phyloP scores from a whole-genome alignment of 2,797 vertebrate species.

The Propithecus perrieri region DNA sequence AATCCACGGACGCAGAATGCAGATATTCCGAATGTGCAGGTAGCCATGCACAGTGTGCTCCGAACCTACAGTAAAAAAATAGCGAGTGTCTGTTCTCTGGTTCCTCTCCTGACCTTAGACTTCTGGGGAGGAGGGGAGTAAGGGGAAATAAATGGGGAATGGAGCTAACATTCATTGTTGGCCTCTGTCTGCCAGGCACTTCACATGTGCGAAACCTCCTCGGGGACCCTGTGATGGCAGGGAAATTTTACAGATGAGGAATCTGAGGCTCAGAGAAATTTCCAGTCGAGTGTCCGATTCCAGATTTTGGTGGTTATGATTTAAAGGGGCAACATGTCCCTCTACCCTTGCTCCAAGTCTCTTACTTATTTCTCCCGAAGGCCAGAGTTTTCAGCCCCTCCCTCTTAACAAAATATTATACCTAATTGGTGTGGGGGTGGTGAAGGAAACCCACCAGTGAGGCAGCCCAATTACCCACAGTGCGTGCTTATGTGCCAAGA shows the following conservation, averaged over 20 bases:
- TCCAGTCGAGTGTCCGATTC: slow-evolving; percentile 40
- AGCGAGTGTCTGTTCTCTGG: slow-evolving; percentile 16
- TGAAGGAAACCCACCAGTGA: background rate
- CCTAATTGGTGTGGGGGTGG: background rate
- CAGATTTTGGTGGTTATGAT: slow-evolving; percentile 49
- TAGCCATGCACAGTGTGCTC: background rate
- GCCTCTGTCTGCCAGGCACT: slow-evolving; percentile 49
- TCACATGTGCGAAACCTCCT: slow-evolving; percentile 14
- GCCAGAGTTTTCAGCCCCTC: background rate
- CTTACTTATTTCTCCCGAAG: slow-evolving; percentile 56
- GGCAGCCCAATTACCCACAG: background rate
- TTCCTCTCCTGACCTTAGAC: slow-evolving; percentile 28
- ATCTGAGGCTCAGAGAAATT: slow-evolving; percentile 58
- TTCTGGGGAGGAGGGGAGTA: background rate
- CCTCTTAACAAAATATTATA: slow-evolving; percentile 18
- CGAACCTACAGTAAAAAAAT: background rate
- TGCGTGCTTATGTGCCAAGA: background rate
- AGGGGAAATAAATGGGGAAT: slow-evolving; percentile 13
- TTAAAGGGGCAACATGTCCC: slow-evolving; percentile 50
- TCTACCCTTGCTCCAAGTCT: slow-evolving; percentile 19
- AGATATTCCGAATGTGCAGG: background rate
- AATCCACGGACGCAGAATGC: slow-evolving; percentile 20
- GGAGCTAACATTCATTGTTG: slow-evolving; percentile 33
- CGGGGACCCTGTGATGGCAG: background rate
- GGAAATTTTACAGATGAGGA: slow-evolving; percentile 66